Evolutionary conservation across 2,113 vertebrate genomes (phyloP).

Genomic region (Psittacara wagleri): DNA sequence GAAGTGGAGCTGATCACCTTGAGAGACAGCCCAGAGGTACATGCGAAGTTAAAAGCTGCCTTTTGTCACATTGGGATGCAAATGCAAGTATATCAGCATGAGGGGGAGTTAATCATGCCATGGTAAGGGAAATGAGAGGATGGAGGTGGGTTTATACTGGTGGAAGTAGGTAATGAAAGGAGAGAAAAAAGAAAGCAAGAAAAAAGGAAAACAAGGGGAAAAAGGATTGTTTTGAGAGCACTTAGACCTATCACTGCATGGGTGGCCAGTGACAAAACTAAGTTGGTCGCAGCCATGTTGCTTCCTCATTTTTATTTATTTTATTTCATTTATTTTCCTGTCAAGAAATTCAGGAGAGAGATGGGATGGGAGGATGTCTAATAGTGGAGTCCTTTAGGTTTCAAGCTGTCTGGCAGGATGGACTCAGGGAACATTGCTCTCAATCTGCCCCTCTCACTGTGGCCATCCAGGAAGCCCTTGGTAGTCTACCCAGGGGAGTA

Average conservation of each 20-base stretch:
- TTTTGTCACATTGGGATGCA: background rate
- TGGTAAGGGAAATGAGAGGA: background rate
- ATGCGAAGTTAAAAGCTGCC: background rate
- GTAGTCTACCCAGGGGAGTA: fast-evolving
- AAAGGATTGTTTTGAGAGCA: background rate
- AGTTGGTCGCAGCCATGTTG: background rate
- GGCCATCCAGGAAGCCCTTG: background rate
- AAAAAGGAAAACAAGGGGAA: background rate
- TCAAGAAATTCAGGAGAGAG: background rate
- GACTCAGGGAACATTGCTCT: background rate
- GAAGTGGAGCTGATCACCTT: background rate
- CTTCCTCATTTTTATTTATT: background rate
- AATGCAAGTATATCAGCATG: background rate
- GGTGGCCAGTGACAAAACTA: background rate
- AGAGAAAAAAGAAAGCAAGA: background rate
- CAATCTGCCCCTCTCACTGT: fast-evolving
- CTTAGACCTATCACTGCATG: background rate
- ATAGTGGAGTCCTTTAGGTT: background rate
- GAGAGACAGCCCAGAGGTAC: fast-evolving
- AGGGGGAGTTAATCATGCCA: background rate
- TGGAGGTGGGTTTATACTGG: background rate
- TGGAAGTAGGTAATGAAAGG: background rate
- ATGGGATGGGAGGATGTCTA: background rate
- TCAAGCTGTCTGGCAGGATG: background rate
- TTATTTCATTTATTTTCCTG: background rate